Conservation (phyloP, 2,797 vertebrate species). For the Dendrocincla tyrannina region DNA sequence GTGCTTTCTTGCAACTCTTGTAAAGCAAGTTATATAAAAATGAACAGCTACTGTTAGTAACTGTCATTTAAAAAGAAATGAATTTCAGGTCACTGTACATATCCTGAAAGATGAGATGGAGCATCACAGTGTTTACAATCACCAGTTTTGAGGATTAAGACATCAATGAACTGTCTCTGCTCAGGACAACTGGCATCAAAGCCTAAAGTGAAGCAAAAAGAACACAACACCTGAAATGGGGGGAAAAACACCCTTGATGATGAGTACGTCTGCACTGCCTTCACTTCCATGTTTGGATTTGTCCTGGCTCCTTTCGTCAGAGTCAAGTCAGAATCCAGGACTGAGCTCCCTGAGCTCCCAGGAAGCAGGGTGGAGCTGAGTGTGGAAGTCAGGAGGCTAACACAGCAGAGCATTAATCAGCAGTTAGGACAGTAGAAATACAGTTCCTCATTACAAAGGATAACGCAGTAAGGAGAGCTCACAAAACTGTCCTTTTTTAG, state of each 20-base stretch:
- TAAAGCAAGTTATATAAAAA: not conserved
- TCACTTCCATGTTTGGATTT: not conserved
- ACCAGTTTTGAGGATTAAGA: not conserved
- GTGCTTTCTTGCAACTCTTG: not conserved
- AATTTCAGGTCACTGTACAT: not conserved
- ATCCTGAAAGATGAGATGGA: not conserved
- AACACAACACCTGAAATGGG: not conserved
- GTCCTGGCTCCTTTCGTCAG: not conserved
- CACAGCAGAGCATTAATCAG: not conserved
- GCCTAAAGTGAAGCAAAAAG: not conserved
- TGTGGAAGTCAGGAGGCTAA: not conserved
- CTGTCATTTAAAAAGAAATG: not conserved
- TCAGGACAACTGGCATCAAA: not conserved
- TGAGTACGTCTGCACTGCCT: not conserved
- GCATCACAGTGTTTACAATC: not conserved
- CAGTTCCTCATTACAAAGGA: not conserved
- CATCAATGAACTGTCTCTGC: not conserved
- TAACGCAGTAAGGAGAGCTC: not conserved
- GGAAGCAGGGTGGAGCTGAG: not conserved
- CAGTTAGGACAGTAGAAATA: not conserved
- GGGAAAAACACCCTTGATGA: fast-evolving
- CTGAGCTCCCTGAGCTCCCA: not conserved
- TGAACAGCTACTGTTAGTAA: not conserved
- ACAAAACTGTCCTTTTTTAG: not conserved
- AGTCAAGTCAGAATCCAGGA: not conserved